phyloP scores from a whole-genome alignment of 1,140 invertebrate genomes.

The Cyphomyrmex costatus region DNA sequence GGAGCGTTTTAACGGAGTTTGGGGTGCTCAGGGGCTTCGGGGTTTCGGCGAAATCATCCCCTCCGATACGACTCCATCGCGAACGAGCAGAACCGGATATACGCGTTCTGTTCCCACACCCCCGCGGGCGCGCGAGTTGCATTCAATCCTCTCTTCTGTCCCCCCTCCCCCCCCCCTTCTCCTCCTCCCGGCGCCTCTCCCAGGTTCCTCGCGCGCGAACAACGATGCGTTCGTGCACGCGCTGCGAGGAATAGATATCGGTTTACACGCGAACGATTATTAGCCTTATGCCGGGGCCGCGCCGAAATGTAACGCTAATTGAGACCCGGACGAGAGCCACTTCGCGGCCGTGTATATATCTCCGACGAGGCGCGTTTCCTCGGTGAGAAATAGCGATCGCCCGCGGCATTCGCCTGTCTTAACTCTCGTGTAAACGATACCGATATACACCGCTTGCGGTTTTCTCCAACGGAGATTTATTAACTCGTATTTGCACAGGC shows the following conservation, averaged over 20 bases:
- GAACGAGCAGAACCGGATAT: slow-evolving; percentile 69
- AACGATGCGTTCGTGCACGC: slow-evolving; percentile 37
- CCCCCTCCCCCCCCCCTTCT: neutral
- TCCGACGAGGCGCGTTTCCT: slow-evolving; percentile 2
- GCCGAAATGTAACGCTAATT: slow-evolving; percentile 80
- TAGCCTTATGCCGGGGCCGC: slow-evolving; percentile 74
- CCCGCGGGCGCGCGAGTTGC: slow-evolving; percentile 19
- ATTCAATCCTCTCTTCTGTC: neutral
- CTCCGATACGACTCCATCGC: slow-evolving; percentile 59
- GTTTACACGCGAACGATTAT: slow-evolving; percentile 83
- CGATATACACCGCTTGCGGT: neutral
- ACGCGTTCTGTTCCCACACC: slow-evolving; percentile 28
- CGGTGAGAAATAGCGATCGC: slow-evolving; percentile 42
- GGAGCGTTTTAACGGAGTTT: slow-evolving; percentile 71
- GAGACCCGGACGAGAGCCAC: slow-evolving; percentile 56
- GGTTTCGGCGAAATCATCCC: slow-evolving; percentile 68
- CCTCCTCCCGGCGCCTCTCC: too few species aligned
- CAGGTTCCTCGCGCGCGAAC: slow-evolving; percentile 40
- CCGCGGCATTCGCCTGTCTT: slow-evolving; percentile 32
- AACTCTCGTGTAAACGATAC: slow-evolving; percentile 19
- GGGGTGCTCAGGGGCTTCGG: slow-evolving; percentile 21
- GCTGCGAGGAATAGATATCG: slow-evolving; percentile 82
- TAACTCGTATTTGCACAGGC: neutral
- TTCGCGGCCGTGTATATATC: slow-evolving; percentile 51
- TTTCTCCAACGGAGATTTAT: slow-evolving; percentile 33